Evolutionary conservation across 1,140 invertebrate species (phyloP).

Genomic region (Plutomurus gul): DNA sequence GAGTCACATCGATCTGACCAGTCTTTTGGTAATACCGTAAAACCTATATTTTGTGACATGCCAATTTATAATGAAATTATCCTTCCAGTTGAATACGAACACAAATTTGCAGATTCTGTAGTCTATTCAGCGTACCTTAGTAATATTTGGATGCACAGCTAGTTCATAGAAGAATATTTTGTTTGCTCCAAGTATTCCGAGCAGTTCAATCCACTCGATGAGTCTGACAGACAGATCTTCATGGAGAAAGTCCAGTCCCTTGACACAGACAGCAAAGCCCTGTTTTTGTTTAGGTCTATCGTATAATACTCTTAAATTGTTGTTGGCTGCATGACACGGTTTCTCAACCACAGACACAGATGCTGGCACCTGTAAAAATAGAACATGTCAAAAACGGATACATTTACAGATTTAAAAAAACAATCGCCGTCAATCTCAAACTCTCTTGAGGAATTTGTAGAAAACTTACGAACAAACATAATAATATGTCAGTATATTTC

Average conservation of each 20-base stretch:
- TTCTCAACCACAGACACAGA: slow-evolving; percentile 85
- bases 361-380: slow-evolving; percentile 71
- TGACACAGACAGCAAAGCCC: slow-evolving; percentile 92
- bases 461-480: too few species aligned
- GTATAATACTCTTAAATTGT: slow-evolving; percentile 84
- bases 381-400: too few species aligned
- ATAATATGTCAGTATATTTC: too few species aligned
- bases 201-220: slow-evolving; percentile 93
- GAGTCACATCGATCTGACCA: slow-evolving; percentile 80
- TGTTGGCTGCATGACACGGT: slow-evolving; percentile 80
- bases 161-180: slow-evolving; percentile 92
- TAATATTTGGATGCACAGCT: slow-evolving; percentile 87
- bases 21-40: slow-evolving; percentile 76
- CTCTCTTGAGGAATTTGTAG: too few species aligned
- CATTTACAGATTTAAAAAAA: too few species aligned
- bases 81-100: too few species aligned
- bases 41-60: slow-evolving; percentile 18
- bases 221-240: slow-evolving; percentile 86
- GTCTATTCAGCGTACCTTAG: slow-evolving; percentile 66
- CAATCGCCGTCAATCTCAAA: too few species aligned
- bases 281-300: slow-evolving; percentile 69
- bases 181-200: slow-evolving; percentile 83
- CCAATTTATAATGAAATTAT: not conserved
- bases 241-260: slow-evolving; percentile 87
- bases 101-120: too few species aligned